Percentiles rank a stretch among this genome's conserved stretches.
Conservation (phyloP, 2,888 invertebrate species). For the Agrotis segetum region DNA sequence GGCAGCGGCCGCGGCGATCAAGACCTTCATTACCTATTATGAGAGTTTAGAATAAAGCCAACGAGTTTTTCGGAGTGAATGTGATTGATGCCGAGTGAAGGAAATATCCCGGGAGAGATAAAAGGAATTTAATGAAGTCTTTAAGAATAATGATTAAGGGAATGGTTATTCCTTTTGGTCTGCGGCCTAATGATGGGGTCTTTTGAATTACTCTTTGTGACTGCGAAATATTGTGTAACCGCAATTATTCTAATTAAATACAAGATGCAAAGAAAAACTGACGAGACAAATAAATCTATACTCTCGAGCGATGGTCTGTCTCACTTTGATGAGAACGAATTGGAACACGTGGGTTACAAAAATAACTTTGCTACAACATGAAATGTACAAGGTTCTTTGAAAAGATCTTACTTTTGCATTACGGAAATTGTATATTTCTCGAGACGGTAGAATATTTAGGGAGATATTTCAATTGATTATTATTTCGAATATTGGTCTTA, state of each 20-base stretch:
- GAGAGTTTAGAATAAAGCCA: slow-evolving; percentile 91
- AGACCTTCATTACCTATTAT: slow-evolving; percentile 91
- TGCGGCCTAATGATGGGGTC: slow-evolving; percentile 87
- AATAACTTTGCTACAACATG: slow-evolving; percentile 44
- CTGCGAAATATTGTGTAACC: slow-evolving; percentile 82
- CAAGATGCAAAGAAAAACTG: slow-evolving; percentile 57
- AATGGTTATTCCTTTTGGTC: slow-evolving; percentile 90
- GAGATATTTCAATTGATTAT: slow-evolving; percentile 29
- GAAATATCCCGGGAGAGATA: slow-evolving; percentile 90
- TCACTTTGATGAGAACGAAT: slow-evolving; percentile 45
- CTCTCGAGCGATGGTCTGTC: slow-evolving; percentile 32
- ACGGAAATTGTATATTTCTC: slow-evolving; percentile 19
- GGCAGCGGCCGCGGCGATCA: slow-evolving; percentile 87
- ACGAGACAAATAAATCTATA: slow-evolving; percentile 47
- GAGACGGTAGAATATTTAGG: slow-evolving; percentile 12
- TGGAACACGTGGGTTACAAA: slow-evolving; percentile 38
- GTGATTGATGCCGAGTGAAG: slow-evolving; percentile 90
- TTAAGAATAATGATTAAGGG: slow-evolving; percentile 91
- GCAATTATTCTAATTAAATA: slow-evolving; percentile 83
- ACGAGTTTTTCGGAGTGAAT: slow-evolving; percentile 90
- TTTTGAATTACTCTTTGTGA: slow-evolving; percentile 87
- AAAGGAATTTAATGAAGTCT: slow-evolving; percentile 91
- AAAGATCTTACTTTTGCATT: slow-evolving; percentile 27
- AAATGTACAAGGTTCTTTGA: slow-evolving; percentile 19
- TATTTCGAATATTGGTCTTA: slow-evolving; percentile 16